A percentile compares a stretch with the other conserved stretches of the same genome.
These are phyloP conservation scores for Drosophila pseudoananassae DNA, from an alignment of 1,140 invertebrate genomes.

Conservation along the genomic window DNA sequence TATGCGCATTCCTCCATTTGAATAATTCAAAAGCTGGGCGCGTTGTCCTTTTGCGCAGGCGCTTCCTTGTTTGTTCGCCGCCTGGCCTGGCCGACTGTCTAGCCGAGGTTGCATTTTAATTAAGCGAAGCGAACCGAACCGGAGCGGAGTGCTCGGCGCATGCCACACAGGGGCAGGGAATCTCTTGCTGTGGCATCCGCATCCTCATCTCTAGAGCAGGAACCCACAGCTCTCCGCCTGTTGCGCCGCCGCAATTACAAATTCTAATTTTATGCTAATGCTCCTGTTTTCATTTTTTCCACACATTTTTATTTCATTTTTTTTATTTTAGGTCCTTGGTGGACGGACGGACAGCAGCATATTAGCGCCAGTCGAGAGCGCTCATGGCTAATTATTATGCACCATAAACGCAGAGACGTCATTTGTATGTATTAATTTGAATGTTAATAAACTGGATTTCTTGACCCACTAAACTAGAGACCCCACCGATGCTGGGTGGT, in stretches of 20 bases:
- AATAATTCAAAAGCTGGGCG: constrained; percentile 78
- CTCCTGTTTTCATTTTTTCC: constrained; percentile 43
- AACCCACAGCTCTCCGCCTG: constrained; percentile 46
- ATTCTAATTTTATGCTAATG: constrained; percentile 83
- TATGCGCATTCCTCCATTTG: constrained; percentile 62
- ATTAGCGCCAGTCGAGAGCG: constrained; percentile 45
- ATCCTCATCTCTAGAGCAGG: constrained; percentile 2
- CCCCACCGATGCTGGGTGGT: constrained; percentile 54
- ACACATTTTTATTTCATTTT: background rate
- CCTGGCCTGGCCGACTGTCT: constrained; percentile 10
- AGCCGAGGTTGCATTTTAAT: constrained; percentile 76
- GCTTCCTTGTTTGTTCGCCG: constrained; percentile 40
- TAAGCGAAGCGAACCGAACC: constrained; percentile 48
- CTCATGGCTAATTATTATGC: constrained; percentile 76
- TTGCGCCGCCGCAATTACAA: constrained; percentile 82
- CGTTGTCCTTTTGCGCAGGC: constrained; percentile 79
- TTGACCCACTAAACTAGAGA: constrained; percentile 82
- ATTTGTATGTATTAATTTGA: constrained; percentile 82
- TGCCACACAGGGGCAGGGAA: constrained; percentile 55
- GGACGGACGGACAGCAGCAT: constrained; percentile 15
- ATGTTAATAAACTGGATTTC: constrained; percentile 83
- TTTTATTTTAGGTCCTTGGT: constrained; percentile 57
- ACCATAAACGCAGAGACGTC: constrained; percentile 70
- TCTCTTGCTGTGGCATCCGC: background rate
- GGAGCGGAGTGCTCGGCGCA: constrained; percentile 57